Conservation (phyloP, 2,888 invertebrate genomes). For the Nephrotoma guestfalica region DNA sequence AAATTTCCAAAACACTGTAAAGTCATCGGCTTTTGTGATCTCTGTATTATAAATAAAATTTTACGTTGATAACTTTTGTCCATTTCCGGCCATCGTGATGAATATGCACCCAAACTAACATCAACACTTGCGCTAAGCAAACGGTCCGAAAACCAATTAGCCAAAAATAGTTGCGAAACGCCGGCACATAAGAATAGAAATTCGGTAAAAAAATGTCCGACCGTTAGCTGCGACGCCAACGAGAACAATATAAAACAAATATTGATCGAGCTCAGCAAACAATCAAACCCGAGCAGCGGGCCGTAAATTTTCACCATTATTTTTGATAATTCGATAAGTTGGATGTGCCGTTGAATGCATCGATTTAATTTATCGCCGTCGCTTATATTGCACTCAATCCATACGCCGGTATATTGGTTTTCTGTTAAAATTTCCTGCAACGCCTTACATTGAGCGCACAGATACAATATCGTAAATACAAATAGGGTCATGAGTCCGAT, state of each 20-base stretch:
- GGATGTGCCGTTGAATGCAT: not conserved
- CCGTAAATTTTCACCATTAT: not conserved
- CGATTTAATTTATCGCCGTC: not conserved
- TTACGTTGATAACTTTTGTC: not conserved
- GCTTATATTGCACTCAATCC: no score
- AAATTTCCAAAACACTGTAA: not conserved
- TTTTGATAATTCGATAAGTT: not conserved
- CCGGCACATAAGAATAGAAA: not conserved
- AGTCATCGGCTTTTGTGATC: not conserved
- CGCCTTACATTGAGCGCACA: not conserved
- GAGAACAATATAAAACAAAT: not conserved
- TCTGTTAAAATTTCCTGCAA: not conserved
- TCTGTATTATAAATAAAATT: not conserved
- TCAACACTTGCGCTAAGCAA: not conserved
- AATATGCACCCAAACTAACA: not conserved
- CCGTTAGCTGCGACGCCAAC: not conserved
- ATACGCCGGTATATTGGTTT: not conserved
- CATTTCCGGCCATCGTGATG: not conserved
- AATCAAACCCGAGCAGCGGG: not conserved
- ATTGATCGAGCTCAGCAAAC: not conserved
- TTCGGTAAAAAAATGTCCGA: not conserved
- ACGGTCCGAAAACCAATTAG: not conserved
- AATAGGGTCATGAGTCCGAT: not conserved
- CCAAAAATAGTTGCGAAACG: not conserved
- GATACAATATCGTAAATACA: not conserved